phyloP scores from a whole-genome alignment of 2,888 invertebrate genomes.

The Leptura quadrifasciata region DNA sequence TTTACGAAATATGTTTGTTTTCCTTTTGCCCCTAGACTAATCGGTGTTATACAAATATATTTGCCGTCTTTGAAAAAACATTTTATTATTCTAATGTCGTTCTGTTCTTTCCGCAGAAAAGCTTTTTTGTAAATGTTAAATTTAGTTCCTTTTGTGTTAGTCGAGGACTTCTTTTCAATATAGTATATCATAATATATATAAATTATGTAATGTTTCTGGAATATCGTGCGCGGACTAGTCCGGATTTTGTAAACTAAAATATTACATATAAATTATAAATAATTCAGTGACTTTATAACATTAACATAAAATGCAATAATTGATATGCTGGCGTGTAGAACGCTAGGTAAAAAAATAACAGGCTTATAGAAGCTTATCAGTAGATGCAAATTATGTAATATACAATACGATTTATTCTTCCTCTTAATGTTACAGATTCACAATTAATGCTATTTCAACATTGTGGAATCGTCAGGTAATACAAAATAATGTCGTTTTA shows the following conservation, averaged over 20 bases:
- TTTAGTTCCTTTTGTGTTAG: background rate
- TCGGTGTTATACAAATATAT: background rate
- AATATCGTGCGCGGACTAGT: background rate
- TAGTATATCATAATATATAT: background rate
- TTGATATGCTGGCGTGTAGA: background rate
- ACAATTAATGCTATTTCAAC: no score
- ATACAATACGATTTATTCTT: no score
- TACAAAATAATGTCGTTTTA: no score
- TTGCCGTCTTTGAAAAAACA: background rate
- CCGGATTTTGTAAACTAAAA: background rate
- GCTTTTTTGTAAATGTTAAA: conserved; percentile 14
- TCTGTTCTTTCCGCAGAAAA: background rate
- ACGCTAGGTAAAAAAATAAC: background rate
- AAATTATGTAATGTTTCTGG: background rate
- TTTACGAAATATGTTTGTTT: background rate
- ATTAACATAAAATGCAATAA: background rate
- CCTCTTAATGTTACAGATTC: no score
- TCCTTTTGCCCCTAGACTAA: background rate
- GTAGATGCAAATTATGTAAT: no score
- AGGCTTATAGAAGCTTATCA: no score
- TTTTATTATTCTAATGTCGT: background rate
- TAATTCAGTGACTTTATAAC: background rate
- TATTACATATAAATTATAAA: background rate
- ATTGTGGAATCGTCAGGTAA: no score
- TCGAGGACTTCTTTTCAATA: background rate